Percentiles rank a stretch among this genome's conserved stretches.
These are phyloP conservation scores for Poecilia latipinna DNA, from an alignment of 2,113 vertebrate species.

Conservation along the genomic window DNA sequence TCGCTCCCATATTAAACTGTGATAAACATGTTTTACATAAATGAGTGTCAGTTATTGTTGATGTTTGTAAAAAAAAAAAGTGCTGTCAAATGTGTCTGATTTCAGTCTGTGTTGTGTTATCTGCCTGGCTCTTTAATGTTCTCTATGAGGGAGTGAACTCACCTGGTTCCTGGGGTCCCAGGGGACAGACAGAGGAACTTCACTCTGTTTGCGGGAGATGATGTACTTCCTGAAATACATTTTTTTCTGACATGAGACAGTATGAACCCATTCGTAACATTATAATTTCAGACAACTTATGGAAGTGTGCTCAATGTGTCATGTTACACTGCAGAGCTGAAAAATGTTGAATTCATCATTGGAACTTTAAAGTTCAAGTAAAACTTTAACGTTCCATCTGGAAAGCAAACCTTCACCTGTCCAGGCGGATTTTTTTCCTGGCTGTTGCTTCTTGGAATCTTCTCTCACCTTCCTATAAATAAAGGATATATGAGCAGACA, in stretches of 20 bases:
- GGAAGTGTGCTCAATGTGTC: background rate
- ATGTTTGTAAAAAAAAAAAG: background rate
- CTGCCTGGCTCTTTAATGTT: background rate
- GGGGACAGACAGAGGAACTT: conserved; percentile 90
- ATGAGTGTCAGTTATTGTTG: no score
- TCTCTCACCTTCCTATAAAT: conserved; percentile 87
- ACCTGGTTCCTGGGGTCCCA: conserved; percentile 97
- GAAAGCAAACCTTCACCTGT: conserved; percentile 80
- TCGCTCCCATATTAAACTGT: no score
- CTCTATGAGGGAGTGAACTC: conserved; percentile 6
- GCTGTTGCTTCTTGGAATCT: conserved; percentile 91
- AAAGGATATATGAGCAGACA: background rate
- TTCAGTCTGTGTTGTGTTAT: background rate
- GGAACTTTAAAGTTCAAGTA: background rate
- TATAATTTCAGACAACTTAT: background rate
- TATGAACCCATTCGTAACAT: background rate
- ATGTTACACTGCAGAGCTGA: background rate
- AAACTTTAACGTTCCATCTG: background rate
- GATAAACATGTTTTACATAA: no score
- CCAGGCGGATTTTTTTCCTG: conserved; percentile 92
- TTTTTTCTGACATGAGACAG: background rate
- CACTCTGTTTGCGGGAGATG: conserved; percentile 86
- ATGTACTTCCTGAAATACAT: conserved; percentile 88
- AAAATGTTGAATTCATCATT: background rate
- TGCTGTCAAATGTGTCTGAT: background rate